Evolutionary conservation across 2,888 invertebrate genomes (phyloP).

Genomic region (Temnothorax rugatulus): DNA sequence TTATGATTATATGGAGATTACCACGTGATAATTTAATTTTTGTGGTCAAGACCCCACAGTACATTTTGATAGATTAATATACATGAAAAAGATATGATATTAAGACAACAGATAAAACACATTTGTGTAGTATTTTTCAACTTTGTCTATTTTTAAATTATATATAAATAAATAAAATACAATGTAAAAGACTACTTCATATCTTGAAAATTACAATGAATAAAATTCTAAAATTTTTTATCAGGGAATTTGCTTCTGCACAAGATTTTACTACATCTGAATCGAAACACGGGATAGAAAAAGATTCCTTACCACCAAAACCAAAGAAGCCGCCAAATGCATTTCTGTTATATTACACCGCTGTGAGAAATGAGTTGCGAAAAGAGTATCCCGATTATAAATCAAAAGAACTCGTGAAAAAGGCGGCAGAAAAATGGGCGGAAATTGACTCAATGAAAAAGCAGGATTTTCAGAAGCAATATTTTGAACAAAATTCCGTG

Average conservation of each 20-base stretch:
- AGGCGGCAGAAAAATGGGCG: constrained; percentile 23
- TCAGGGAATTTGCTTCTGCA: constrained; percentile 22
- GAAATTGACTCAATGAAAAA: neutral
- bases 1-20: neutral
- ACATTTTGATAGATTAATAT: neutral
- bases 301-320: constrained; percentile 21
- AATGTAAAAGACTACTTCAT: neutral
- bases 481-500: neutral
- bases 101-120: neutral
- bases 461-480: constrained; percentile 18
- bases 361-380: neutral
- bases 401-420: neutral
- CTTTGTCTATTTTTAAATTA: neutral
- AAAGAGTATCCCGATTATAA: constrained; percentile 9
- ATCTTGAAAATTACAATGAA: neutral
- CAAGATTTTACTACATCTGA: neutral
- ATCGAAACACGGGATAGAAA: neutral
- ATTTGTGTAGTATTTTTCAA: constrained; percentile 12
- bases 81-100: neutral
- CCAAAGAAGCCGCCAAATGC: constrained; percentile 32
- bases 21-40: neutral
- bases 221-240: neutral
- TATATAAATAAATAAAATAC: neutral
- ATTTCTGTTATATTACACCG: neutral
- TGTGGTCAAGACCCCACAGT: neutral